Percentiles rank a stretch among this genome's conserved stretches.
Evolutionary conservation across 2,113 vertebrate genomes (phyloP).

Genomic region (Mobula birostris): DNA sequence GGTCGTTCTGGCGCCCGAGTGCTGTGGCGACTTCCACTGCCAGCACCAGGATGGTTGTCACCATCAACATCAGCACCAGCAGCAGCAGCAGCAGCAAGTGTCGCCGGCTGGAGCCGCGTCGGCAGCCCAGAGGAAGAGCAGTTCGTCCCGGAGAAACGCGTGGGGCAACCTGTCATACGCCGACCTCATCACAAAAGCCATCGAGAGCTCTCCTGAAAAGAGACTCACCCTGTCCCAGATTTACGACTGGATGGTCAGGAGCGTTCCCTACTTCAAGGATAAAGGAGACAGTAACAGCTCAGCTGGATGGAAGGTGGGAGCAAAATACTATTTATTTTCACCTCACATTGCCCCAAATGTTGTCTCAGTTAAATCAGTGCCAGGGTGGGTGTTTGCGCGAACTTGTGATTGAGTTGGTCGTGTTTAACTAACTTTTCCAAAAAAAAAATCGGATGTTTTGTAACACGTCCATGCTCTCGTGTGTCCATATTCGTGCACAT

Average conservation of each 20-base stretch:
- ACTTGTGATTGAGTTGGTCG: not conserved
- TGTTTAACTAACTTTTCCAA: not conserved
- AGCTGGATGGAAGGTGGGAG: conserved; percentile 90
- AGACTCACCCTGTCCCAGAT: conserved; percentile 90
- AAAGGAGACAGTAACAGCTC: conserved; percentile 64
- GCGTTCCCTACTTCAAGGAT: conserved; percentile 92
- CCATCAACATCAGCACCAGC: conserved; percentile 56
- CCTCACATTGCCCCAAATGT: not conserved
- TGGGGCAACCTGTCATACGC: conserved; percentile 98
- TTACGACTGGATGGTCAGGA: conserved; percentile 98
- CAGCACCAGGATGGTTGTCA: conserved; percentile 59
- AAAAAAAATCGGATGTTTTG: not conserved
- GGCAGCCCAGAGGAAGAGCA: conserved; percentile 84
- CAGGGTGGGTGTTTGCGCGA: not conserved
- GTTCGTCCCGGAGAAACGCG: conserved; percentile 86
- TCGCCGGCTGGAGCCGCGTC: conserved; percentile 61
- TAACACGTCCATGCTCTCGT: not conserved
- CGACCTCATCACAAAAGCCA: conserved; percentile 94
- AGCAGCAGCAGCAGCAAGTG: conserved; percentile 53
- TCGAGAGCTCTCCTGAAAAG: conserved; percentile 91
- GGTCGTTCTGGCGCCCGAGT: conserved; percentile 36
- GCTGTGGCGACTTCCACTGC: conserved; percentile 63
- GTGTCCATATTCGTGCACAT: not conserved
- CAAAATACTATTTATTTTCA: not conserved
- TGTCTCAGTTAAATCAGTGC: not conserved